Percentiles rank a stretch among this genome's conserved stretches.
Evolutionary conservation across 2,113 vertebrate species (phyloP).

Genomic region (Daubentonia madagascariensis): DNA sequence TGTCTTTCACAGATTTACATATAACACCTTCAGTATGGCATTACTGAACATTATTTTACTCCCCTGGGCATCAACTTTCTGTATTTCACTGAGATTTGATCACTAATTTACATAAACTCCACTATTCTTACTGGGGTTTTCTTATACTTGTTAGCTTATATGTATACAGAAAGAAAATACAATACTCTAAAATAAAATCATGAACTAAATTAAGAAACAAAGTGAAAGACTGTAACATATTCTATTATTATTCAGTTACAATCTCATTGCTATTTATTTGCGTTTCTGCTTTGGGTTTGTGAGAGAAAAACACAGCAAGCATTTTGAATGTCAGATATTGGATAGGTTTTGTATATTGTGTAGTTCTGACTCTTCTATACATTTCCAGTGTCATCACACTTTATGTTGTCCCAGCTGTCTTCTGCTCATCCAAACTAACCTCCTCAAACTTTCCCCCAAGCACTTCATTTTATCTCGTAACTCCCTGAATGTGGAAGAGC

Average conservation of each 20-base stretch:
- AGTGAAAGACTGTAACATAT: neutral
- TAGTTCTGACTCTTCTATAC: neutral
- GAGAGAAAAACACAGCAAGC: neutral
- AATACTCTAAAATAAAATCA: neutral
- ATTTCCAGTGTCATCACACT: accelerated
- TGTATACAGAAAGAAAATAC: neutral
- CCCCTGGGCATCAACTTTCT: neutral
- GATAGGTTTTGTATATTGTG: too few species aligned
- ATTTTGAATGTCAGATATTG: neutral
- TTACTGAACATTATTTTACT: neutral
- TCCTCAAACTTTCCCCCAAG: neutral
- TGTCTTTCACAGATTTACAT: neutral
- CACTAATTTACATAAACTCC: neutral
- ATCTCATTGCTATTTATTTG: neutral
- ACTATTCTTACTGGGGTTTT: neutral
- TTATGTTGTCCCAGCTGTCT: neutral
- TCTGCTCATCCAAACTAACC: neutral
- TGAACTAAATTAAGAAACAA: neutral
- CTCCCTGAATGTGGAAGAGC: neutral
- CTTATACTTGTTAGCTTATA: neutral
- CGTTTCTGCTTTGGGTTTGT: neutral
- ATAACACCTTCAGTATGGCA: neutral
- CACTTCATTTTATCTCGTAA: neutral
- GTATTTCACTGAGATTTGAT: neutral
- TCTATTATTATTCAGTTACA: neutral